Evolutionary conservation across 2,888 invertebrate species (phyloP).

Genomic region (Pediacus dermestoides): DNA sequence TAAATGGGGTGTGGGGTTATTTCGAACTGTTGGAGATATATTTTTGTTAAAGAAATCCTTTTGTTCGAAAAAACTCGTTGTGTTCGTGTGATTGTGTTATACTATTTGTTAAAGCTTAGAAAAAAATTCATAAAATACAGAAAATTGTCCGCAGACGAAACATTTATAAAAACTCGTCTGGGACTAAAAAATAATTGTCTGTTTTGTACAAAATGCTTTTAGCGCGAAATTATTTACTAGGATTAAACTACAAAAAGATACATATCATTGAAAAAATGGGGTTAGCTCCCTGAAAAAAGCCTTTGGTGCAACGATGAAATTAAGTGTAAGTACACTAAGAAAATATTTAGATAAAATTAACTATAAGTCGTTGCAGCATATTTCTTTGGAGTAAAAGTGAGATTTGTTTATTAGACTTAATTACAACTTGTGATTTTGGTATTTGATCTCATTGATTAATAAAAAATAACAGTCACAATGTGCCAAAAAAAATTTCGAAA

Average conservation of each 20-base stretch:
- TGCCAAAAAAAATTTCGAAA: constrained; percentile 31
- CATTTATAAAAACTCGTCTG: constrained; percentile 25
- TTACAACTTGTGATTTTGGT: constrained; percentile 19
- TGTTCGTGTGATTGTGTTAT: neutral
- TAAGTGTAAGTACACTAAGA: neutral
- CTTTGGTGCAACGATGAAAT: neutral
- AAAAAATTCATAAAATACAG: constrained; percentile 21
- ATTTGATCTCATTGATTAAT: constrained; percentile 23
- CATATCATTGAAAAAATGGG: constrained; percentile 10
- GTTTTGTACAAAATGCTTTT: neutral
- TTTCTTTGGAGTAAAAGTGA: neutral
- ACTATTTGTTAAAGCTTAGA: constrained; percentile 2
- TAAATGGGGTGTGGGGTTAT: too few species aligned
- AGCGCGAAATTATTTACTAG: neutral
- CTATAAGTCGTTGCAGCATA: neutral
- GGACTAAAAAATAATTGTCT: constrained; percentile 15
- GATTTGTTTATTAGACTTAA: neutral
- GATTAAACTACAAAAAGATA: constrained; percentile 8
- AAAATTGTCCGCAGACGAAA: constrained; percentile 19
- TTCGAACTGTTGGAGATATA: too few species aligned
- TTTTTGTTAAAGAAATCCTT: too few species aligned
- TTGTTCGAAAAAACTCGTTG: too few species aligned
- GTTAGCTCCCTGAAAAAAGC: neutral
- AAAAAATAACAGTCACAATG: constrained; percentile 29
- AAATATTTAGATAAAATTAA: neutral